Conservation (phyloP, 2,113 vertebrate genomes). For the Mustelus asterias region DNA sequence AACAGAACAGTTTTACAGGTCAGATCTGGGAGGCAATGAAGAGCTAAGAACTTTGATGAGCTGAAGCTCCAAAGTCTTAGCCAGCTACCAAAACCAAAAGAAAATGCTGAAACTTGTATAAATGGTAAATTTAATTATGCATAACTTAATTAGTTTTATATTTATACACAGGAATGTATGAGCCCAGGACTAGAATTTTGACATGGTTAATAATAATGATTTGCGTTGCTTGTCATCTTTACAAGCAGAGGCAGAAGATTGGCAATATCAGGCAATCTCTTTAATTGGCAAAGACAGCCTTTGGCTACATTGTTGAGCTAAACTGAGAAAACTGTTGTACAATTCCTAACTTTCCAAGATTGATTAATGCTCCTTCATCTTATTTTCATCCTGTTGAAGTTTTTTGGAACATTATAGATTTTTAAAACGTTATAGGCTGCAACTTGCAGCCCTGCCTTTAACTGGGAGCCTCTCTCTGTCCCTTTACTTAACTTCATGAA, state of each 20-base stretch:
- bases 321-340: too few species aligned
- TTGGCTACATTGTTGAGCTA: neutral
- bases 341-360: too few species aligned
- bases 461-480: too few species aligned
- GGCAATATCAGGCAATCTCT: neutral
- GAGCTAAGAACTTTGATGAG: neutral
- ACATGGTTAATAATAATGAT: neutral
- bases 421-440: too few species aligned
- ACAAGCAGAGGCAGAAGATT: neutral
- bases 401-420: too few species aligned
- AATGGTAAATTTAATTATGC: neutral
- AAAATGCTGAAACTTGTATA: neutral
- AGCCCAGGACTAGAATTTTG: neutral
- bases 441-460: too few species aligned
- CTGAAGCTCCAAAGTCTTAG: neutral
- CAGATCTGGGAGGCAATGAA: neutral
- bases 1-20: neutral
- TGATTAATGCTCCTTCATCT: too few species aligned
- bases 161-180: neutral
- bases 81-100: neutral
- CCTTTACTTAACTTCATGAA: too few species aligned
- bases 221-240: neutral
- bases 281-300: neutral
- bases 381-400: too few species aligned
- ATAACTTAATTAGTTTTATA: neutral